A percentile compares a stretch with the other conserved stretches of the same genome.
Evolutionary conservation across 1,140 invertebrate genomes (phyloP).

Genomic region (Drosophila rhopaloa): DNA sequence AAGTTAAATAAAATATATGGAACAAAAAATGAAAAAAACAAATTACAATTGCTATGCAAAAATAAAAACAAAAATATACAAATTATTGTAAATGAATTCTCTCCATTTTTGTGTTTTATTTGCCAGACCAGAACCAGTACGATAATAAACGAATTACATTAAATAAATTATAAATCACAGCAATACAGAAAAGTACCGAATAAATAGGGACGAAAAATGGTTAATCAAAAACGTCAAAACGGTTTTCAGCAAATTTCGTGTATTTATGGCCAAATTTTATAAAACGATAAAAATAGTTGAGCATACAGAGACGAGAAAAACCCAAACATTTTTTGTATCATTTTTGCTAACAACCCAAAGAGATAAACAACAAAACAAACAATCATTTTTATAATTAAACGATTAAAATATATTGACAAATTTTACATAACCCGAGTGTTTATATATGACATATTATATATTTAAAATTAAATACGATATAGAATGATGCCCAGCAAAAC

Average conservation of each 20-base stretch:
- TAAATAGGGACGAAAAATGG: slow-evolving; percentile 39
- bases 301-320: slow-evolving; percentile 24
- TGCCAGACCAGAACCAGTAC: slow-evolving; percentile 44
- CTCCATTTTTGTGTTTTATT: slow-evolving; percentile 65
- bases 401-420: slow-evolving; percentile 63
- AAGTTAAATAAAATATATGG: slow-evolving; percentile 71
- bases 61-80: slow-evolving; percentile 60
- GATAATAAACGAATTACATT: slow-evolving; percentile 39
- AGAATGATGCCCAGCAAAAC: slow-evolving; percentile 26
- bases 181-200: slow-evolving; percentile 19
- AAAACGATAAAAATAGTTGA: slow-evolving; percentile 53
- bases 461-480: slow-evolving; percentile 38
- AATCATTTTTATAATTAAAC: slow-evolving; percentile 74
- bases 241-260: slow-evolving; percentile 77
- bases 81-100: slow-evolving; percentile 70
- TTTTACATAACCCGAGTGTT: slow-evolving; percentile 68
- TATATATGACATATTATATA: slow-evolving; percentile 46
- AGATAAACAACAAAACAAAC: slow-evolving; percentile 56
- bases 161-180: slow-evolving; percentile 26
- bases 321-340: slow-evolving; percentile 65
- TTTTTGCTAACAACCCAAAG: slow-evolving; percentile 80
- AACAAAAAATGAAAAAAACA: slow-evolving; percentile 29
- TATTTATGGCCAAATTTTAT: slow-evolving; percentile 81
- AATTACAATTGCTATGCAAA: slow-evolving; percentile 75
- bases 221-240: slow-evolving; percentile 78